These are phyloP conservation scores for Adelphocoris suturalis DNA, from an alignment of 2,888 invertebrate genomes.

Conservation along the genomic window DNA sequence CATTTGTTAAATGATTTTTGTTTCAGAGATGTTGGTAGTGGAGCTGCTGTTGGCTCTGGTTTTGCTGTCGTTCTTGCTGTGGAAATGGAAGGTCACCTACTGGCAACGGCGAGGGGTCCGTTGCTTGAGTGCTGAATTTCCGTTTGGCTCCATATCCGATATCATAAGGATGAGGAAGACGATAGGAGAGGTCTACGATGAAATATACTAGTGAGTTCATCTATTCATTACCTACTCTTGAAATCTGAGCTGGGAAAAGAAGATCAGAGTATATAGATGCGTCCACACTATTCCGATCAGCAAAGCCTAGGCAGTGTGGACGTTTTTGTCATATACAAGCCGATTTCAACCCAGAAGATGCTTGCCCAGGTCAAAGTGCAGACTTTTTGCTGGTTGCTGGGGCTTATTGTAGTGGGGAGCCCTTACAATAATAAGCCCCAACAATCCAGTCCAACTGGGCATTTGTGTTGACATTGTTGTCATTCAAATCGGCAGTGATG, in stretches of 20 bases:
- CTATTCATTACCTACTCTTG: no score
- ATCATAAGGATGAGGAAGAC: slow-evolving; percentile 70
- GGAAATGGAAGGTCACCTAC: slow-evolving; percentile 65
- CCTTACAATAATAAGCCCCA: no score
- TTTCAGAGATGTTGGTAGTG: slow-evolving; percentile 30
- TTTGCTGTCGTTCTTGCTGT: background rate
- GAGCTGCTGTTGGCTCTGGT: background rate
- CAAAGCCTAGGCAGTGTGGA: no score
- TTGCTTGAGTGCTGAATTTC: slow-evolving; percentile 63
- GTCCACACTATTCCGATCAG: background rate
- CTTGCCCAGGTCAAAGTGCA: no score
- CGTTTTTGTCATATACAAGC: background rate
- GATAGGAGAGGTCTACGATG: slow-evolving; percentile 71
- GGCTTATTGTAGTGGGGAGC: no score
- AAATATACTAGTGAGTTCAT: slow-evolving; percentile 72
- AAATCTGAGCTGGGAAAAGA: background rate
- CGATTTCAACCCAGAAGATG: background rate
- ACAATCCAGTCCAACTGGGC: no score
- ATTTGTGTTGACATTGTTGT: no score
- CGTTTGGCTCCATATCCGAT: slow-evolving; percentile 73
- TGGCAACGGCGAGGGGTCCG: slow-evolving; percentile 71
- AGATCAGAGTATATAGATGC: background rate
- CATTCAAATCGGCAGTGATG: no score
- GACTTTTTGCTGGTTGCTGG: no score
- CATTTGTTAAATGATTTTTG: no score